A percentile compares a stretch with the other conserved stretches of the same genome.
phyloP scores from a whole-genome alignment of 2,113 vertebrate genomes.

The Vidua macroura region DNA sequence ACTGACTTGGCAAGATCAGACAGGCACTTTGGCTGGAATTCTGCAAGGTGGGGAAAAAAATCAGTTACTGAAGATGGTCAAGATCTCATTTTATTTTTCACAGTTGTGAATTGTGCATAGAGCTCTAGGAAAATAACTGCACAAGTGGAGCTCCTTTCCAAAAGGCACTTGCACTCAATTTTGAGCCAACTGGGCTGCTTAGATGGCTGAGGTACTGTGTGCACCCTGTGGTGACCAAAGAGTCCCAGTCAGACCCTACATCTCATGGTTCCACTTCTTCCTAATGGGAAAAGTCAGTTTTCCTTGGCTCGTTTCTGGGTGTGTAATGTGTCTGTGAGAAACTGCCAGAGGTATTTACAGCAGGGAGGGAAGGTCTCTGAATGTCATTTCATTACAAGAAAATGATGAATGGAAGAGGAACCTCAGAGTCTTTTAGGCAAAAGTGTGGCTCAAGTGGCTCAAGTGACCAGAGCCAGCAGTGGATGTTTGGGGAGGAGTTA shows the following conservation, averaged over 20 bases:
- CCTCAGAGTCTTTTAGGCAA: neutral
- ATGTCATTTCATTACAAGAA: neutral
- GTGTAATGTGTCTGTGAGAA: neutral
- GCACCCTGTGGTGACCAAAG: neutral
- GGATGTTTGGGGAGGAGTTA: neutral
- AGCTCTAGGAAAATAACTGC: neutral
- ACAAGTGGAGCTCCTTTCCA: neutral
- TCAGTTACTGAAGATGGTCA: neutral
- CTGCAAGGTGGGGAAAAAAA: neutral
- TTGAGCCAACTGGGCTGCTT: neutral
- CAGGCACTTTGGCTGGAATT: neutral
- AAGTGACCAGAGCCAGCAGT: neutral
- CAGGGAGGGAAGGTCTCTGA: neutral
- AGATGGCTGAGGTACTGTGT: rapidly evolving
- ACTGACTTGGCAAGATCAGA: neutral
- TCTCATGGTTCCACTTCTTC: neutral
- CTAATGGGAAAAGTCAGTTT: neutral
- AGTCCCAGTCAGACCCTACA: rapidly evolving
- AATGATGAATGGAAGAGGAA: neutral
- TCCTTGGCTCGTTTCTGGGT: neutral
- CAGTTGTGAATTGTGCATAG: neutral
- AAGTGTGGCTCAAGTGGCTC: neutral
- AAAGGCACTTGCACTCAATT: neutral
- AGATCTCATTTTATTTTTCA: neutral
- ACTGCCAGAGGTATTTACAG: neutral